A percentile compares a stretch with the other conserved stretches of the same genome.
Evolutionary conservation across 2,113 vertebrate species (phyloP).

Genomic region (Macrotus californicus): DNA sequence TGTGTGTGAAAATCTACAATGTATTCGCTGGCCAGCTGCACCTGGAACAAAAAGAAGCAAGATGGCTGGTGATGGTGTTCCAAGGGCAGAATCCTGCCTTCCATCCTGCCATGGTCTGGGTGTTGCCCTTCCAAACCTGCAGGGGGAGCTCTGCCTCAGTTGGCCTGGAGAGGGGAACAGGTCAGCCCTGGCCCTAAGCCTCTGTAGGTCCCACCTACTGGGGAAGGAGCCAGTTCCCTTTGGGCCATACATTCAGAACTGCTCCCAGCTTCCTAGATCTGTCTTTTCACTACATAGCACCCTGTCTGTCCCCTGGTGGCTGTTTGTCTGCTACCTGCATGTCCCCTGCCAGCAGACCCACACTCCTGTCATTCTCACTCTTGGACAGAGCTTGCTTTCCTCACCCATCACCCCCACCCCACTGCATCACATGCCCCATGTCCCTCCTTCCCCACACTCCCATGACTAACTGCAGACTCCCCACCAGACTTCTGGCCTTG

Average conservation of each 20-base stretch:
- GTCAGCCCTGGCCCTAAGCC: background rate
- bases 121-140: background rate
- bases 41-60: background rate
- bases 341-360: background rate
- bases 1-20: background rate
- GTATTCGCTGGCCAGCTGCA: background rate
- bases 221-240: background rate
- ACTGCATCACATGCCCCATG: background rate
- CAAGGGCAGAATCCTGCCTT: background rate
- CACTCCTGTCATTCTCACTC: too few species aligned
- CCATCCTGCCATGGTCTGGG: background rate
- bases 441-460: background rate
- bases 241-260: background rate
- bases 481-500: background rate
- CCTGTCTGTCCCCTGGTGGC: background rate
- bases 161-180: background rate
- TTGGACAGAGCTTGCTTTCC: background rate
- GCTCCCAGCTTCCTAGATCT: background rate
- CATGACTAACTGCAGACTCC: background rate
- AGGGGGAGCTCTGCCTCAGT: background rate
- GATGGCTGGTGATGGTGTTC: background rate
- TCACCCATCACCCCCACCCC: too few species aligned
- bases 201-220: background rate
- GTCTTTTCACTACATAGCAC: background rate
- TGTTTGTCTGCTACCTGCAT: background rate